Evolutionary conservation across 1,140 invertebrate genomes (phyloP).

Genomic region (Cheumatopsyche charites): DNA sequence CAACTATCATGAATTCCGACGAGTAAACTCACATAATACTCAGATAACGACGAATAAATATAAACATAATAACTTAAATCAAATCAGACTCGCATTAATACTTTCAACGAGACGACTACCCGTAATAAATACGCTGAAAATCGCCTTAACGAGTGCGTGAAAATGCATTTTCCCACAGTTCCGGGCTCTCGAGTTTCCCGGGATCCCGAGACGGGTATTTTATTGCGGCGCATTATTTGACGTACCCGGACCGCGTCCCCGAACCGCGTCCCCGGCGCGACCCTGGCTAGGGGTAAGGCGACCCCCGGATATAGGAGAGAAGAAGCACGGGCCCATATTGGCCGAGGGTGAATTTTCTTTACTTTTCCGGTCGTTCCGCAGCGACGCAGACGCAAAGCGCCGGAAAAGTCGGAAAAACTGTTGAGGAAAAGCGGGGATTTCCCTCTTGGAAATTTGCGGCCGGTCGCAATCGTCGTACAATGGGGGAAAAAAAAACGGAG

Average conservation of each 20-base stretch:
- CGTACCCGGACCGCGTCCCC: constrained; percentile 31
- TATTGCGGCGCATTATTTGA: constrained; percentile 44
- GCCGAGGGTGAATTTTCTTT: constrained; percentile 31
- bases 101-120: too few relatives aligned
- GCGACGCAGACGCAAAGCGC: not conserved
- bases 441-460: not conserved
- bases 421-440: not conserved
- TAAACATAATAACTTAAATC: too few relatives aligned
- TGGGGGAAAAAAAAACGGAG: too few relatives aligned
- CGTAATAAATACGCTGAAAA: not conserved
- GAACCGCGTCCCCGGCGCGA: constrained; percentile 7
- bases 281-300: not conserved
- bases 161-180: constrained; percentile 14
- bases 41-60: too few relatives aligned
- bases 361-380: constrained; percentile 20
- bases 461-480: not conserved
- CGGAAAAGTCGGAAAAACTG: constrained; percentile 1
- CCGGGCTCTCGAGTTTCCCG: constrained; percentile 29
- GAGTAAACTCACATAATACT: too few relatives aligned
- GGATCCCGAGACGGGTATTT: constrained; percentile 27
- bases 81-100: not conserved
- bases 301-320: too few relatives aligned
- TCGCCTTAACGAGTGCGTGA: not conserved
- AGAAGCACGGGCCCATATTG: too few relatives aligned
- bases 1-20: too few relatives aligned